Evolutionary conservation across 2,113 vertebrate genomes (phyloP), one percentile per base, ranked within the genome.

Genomic region (Addax nasomaculatus): DNA sequence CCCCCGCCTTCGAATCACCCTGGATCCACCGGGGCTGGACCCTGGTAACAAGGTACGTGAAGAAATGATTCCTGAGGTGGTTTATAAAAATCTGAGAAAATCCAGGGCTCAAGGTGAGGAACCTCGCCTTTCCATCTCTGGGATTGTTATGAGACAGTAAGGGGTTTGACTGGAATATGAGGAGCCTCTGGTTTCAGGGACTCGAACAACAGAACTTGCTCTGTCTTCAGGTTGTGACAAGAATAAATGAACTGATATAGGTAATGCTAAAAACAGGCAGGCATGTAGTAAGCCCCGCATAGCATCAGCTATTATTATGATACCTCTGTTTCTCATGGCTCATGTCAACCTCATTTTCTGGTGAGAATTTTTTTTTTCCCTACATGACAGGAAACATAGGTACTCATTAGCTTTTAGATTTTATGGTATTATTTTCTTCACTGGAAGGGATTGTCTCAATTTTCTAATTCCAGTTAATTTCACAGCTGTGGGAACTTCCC

Each of bases 351-450:
- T 94, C 21, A 73, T 53, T 90, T 93, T 88, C 64, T 86, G 21
- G 33, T 62, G 49, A 79, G 25, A 88, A 89, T 15, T 1, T 64
- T 30, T 62, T 62, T 62, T 29, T 30, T 2, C 1, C 16, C 16
- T 67, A n/a, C 23, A 21, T 87, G 78, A 55, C 21, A 76, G 27
- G 16, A 86, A 90, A 76, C 64, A 45, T 1, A 73, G 47, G 57
- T 94, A n/a, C 43, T 25, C 39, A 29, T 67, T 79, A 83, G 33
- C 33, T 60, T 83, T 96, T 81, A 30, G 12, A 23, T 80, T 91
- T 90, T 64, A 78, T 76, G 15, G 84, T 89, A 23, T n/a, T 4
- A 81, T 90, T 86, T 83, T n/a, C 23, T 78, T 90, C 53, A 16
- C 16, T 57, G 62, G 23, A 58, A 93, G 19, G 57, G 9, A 2